Conservation (phyloP, 2,113 vertebrate genomes). For the Myiozetetes cayanensis region DNA sequence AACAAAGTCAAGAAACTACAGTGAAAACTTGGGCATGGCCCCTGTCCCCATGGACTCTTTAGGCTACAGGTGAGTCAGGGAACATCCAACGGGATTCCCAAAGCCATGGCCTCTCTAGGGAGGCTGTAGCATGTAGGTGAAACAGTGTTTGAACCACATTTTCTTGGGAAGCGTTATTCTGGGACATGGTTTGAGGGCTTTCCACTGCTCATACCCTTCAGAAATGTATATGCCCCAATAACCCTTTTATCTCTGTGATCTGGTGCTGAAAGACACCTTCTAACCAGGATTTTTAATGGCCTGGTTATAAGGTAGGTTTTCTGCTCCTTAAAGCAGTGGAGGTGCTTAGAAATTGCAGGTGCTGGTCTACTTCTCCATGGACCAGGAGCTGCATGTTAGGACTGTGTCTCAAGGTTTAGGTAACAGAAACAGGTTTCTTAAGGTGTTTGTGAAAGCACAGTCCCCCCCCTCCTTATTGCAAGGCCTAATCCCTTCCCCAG, state of each 20-base stretch:
- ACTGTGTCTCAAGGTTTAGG: not conserved
- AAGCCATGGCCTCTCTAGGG: not conserved
- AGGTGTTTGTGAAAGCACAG: not conserved
- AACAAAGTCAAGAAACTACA: slow-evolving; percentile 84
- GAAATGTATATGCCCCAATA: not conserved
- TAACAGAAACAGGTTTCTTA: not conserved
- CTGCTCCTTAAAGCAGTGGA: not conserved
- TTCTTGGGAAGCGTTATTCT: not conserved
- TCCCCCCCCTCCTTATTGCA: not conserved
- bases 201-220: not conserved
- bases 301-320: not conserved
- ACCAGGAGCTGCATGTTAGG: not conserved
- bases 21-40: slow-evolving; percentile 74
- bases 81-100: not conserved
- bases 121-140: not conserved
- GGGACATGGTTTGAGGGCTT: not conserved
- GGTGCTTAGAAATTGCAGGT: not conserved
- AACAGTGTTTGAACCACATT: not conserved
- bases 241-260: not conserved
- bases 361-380: not conserved
- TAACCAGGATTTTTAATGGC: not conserved
- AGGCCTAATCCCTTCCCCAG: not conserved
- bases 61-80: slow-evolving; percentile 80
- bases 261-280: not conserved
- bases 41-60: slow-evolving; percentile 76